phyloP scores from a whole-genome alignment of 2,113 vertebrate species.

The Peucedramus taeniatus region DNA sequence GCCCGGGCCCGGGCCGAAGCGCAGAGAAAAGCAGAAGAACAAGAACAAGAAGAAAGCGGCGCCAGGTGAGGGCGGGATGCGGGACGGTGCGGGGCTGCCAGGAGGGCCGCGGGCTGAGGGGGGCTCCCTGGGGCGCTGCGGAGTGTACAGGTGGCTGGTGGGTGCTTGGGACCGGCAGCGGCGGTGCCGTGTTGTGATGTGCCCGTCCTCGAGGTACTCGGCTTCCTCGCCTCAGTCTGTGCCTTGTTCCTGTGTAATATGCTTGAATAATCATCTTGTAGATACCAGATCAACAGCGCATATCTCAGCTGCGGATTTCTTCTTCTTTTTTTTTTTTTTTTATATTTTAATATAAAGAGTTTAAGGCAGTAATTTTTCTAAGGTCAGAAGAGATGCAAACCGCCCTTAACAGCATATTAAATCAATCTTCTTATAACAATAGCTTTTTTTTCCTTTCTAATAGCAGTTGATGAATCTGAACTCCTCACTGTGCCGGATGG shows the following conservation, averaged over 20 bases:
- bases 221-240: neutral
- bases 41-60: neutral
- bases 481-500: conserved; percentile 92
- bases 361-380: neutral
- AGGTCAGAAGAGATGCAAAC: neutral
- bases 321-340: neutral
- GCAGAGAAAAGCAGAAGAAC: neutral
- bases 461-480: conserved; percentile 76
- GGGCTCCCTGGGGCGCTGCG: neutral
- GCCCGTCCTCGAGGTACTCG: too few species aligned
- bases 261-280: neutral
- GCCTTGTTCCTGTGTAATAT: neutral
- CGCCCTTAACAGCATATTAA: neutral
- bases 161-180: neutral
- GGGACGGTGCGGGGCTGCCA: neutral
- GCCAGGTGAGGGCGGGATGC: neutral
- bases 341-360: neutral
- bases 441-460: rapidly evolving
- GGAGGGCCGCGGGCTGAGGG: neutral
- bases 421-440: neutral
- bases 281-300: neutral
- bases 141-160: neutral
- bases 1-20: neutral
- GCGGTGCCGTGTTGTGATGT: neutral
- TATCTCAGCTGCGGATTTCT: neutral